These are phyloP conservation scores for Eudyptes chrysolophus DNA, from an alignment of 2,113 vertebrate genomes.

Conservation along the genomic window DNA sequence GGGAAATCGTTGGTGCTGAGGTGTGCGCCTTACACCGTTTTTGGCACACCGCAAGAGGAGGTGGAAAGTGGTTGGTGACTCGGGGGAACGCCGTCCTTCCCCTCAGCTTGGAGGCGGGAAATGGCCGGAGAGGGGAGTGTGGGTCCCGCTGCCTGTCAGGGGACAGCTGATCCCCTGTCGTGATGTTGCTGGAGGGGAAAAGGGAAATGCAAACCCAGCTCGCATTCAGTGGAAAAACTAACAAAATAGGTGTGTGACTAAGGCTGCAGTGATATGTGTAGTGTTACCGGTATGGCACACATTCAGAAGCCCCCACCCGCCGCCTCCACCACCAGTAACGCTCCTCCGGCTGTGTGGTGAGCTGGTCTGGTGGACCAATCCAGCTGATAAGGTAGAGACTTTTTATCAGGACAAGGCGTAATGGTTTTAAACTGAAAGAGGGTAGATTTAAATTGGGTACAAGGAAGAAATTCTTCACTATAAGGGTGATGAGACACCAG, in stretches of 20 bases:
- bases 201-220: neutral
- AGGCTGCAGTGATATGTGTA: neutral
- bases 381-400: neutral
- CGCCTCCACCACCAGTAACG: no score
- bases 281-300: fast-evolving
- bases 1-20: neutral
- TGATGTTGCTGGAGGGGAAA: neutral
- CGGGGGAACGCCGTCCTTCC: fast-evolving
- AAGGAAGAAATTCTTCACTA: fast-evolving
- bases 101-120: neutral
- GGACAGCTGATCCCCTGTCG: neutral
- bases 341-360: neutral
- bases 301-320: neutral
- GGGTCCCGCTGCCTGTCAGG: fast-evolving
- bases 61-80: fast-evolving
- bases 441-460: neutral
- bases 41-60: neutral
- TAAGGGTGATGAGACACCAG: neutral
- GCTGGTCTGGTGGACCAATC: neutral
- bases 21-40: fast-evolving
- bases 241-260: neutral
- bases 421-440: neutral
- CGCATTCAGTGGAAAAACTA: fast-evolving
- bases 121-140: fast-evolving
- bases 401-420: neutral